Evolutionary conservation across 2,113 vertebrate genomes (phyloP).

Genomic region (Glaucidium brasilianum): DNA sequence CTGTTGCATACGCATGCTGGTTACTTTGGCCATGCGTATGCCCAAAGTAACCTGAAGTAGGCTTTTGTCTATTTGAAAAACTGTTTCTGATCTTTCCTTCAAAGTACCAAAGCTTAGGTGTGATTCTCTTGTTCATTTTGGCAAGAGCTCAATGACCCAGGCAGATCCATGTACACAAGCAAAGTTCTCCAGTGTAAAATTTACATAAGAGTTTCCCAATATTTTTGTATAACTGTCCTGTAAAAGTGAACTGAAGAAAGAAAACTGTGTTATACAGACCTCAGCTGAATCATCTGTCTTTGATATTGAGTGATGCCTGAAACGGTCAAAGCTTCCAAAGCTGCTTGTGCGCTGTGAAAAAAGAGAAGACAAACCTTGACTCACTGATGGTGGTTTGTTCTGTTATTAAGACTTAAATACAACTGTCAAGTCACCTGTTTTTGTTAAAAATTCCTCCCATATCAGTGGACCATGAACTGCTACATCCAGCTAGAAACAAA

Average conservation of each 20-base stretch:
- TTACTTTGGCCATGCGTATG: neutral
- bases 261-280: constrained; percentile 51
- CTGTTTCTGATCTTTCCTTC: neutral
- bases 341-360: constrained; percentile 75
- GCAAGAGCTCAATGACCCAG: neutral
- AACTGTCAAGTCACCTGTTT: neutral
- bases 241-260: neutral
- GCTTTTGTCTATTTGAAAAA: neutral
- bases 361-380: constrained; percentile 28
- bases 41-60: neutral
- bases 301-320: constrained; percentile 55
- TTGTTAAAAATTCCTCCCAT: neutral
- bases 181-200: neutral
- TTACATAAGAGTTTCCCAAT: neutral
- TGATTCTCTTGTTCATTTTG: neutral
- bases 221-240: neutral
- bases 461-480: neutral
- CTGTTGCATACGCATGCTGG: neutral
- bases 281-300: constrained; percentile 70
- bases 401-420: neutral
- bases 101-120: neutral
- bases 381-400: neutral
- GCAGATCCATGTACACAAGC: neutral
- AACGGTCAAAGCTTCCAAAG: constrained; percentile 79
- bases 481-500: neutral